Percentiles rank a stretch among this genome's conserved stretches.
Evolutionary conservation across 2,113 vertebrate species (phyloP).

Genomic region (Okapia johnstoni): DNA sequence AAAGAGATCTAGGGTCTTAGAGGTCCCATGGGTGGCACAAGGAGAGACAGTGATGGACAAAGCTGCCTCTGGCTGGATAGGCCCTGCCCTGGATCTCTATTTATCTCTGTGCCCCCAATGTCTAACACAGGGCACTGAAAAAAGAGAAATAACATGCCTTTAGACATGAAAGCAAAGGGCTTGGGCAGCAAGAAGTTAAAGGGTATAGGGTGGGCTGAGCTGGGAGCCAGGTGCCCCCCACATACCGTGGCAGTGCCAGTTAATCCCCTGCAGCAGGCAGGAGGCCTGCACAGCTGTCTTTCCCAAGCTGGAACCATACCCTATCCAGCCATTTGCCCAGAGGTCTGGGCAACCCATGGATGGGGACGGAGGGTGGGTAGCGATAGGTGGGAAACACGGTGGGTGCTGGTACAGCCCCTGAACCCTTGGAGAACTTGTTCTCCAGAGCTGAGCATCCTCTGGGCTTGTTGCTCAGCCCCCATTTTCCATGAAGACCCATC

Average conservation of each 20-base stretch:
- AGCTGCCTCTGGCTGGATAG: not conserved
- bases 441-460: not conserved
- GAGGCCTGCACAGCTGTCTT: constrained; percentile 72
- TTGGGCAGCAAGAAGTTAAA: constrained; percentile 57
- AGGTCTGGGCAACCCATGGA: not conserved
- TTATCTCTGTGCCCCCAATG: not conserved
- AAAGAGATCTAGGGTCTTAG: not conserved
- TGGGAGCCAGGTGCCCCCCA: constrained; percentile 42
- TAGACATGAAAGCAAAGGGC: not conserved
- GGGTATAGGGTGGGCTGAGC: not conserved
- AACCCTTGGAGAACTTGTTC: not conserved
- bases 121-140: not conserved
- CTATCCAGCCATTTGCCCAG: not conserved
- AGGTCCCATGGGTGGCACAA: not conserved
- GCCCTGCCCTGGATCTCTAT: not conserved
- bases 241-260: constrained; percentile 51
- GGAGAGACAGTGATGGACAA: not conserved
- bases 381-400: not conserved
- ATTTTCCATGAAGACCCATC: not conserved
- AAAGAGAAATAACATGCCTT: not conserved
- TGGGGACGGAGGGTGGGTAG: not conserved
- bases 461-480: not conserved
- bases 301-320: not conserved
- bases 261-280: constrained; percentile 70
- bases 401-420: not conserved